Percentiles rank a stretch among this genome's conserved stretches.
Conservation (phyloP, 1,140 invertebrate genomes). For the Bombyx mori region DNA sequence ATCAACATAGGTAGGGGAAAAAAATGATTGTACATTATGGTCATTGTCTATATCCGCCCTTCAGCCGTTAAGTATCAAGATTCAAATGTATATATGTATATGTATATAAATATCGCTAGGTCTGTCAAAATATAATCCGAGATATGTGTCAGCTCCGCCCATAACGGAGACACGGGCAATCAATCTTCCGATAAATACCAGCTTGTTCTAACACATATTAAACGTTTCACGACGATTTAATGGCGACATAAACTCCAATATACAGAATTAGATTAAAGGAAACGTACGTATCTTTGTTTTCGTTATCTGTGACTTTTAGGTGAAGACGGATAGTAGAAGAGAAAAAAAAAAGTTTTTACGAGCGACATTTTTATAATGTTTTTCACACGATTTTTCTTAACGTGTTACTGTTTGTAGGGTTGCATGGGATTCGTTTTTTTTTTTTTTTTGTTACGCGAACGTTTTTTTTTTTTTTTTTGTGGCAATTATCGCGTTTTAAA, state of each 20-base stretch:
- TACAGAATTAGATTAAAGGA: constrained; percentile 10
- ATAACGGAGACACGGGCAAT: constrained; percentile 20
- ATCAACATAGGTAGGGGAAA: too few species aligned
- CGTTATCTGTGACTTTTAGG: constrained; percentile 53
- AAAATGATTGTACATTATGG: too few species aligned
- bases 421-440: constrained; percentile 13
- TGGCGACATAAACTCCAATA: constrained; percentile 11
- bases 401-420: too few species aligned
- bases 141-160: constrained; percentile 26
- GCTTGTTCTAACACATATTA: constrained; percentile 9
- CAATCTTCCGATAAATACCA: constrained; percentile 67
- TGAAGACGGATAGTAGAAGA: constrained; percentile 22
- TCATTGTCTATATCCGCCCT: too few species aligned
- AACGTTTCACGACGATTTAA: constrained; percentile 15
- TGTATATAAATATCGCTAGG: constrained; percentile 23
- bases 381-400: constrained; percentile 48
- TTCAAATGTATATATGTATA: too few species aligned
- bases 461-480: constrained; percentile 35
- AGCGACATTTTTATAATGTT: constrained; percentile 39
- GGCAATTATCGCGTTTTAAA: constrained; percentile 7
- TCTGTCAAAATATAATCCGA: constrained; percentile 55
- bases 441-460: constrained; percentile 16
- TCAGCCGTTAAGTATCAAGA: too few species aligned
- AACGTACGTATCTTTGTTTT: constrained; percentile 27
- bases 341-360: constrained; percentile 41